Base-by-base conservation (phyloP, 2,797 vertebrate species). In the Tokudaia muenninki region DNA sequence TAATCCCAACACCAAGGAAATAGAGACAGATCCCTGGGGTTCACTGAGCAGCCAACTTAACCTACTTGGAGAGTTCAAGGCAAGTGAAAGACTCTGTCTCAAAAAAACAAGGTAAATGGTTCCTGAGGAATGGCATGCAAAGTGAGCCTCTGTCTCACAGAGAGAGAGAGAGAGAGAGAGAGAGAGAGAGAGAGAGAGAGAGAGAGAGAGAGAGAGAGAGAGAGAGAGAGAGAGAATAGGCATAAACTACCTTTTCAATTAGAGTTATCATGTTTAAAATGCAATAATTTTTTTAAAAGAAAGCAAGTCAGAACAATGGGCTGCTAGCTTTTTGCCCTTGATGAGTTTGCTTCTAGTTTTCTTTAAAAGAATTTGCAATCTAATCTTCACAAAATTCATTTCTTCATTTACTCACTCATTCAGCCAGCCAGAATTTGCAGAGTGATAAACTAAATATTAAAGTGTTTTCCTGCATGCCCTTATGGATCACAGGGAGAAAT, bases 221-320 rank as follows among this genome's bases (percentile, higher is more conserved):
- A n/a, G 65, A 70, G 14, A n/a, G 34, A 19, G 67, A 70, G 65
- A n/a, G 65, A 67, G 31, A 67, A 16, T 26, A 26, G 26, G 29
- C 29, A 75, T 13, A 77, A 84, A 77, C 34, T 88, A 83, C 13
- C 72, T 83, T 91, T 90, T 82, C 37, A 52, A 59, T 92, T 65
- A 94, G 91, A 92, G 67, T 81, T 78, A 82, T 61, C 34, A 81
- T 78, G 6, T 61, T 77, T 67, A 90, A 84, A 95, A 77, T 86
- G 63, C 22, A 82, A 57, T 44, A n/a, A 74, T 34, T 17, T 37
- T 74, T 22, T 63, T 29, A 63, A 63, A 63, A 37, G 80, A 94
- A 17, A 3, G 14, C 50, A 88, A 93, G 91, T 70, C 89, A 88
- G 59, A 87, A 96, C 95, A 88, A 77, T n/a, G 31, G 34, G 29